phyloP scores from a whole-genome alignment of 1,140 invertebrate genomes.

The Panonychus citri region DNA sequence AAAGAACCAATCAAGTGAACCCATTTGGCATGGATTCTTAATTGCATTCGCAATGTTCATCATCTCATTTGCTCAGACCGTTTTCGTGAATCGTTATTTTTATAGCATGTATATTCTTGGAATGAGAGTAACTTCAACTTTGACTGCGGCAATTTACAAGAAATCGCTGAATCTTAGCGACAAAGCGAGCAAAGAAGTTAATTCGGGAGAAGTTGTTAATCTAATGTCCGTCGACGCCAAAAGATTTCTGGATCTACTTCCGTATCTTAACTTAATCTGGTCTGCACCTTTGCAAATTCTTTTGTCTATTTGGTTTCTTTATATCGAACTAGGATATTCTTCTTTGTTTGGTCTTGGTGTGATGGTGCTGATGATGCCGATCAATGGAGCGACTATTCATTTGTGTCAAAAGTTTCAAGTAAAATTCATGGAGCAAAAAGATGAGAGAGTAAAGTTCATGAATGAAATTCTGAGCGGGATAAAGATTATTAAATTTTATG shows the following conservation, averaged over 20 bases:
- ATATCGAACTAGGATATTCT: constrained; percentile 37
- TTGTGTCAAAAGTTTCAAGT: constrained; percentile 25
- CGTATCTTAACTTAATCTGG: constrained; percentile 18
- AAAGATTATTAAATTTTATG: constrained; percentile 18
- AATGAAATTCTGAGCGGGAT: constrained; percentile 23
- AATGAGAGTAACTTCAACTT: constrained; percentile 18
- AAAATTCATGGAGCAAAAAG: constrained; percentile 21
- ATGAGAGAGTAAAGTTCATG: constrained; percentile 21
- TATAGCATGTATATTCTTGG: constrained; percentile 23
- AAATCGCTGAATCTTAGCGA: constrained; percentile 22
- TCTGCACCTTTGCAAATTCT: constrained; percentile 22
- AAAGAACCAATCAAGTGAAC: constrained; percentile 8
- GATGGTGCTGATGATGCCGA: constrained; percentile 41
- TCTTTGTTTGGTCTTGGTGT: constrained; percentile 71
- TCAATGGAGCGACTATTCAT: constrained; percentile 25
- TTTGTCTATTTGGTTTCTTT: constrained; percentile 24
- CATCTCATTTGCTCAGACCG: neutral
- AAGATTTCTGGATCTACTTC: constrained; percentile 14
- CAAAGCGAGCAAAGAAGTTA: constrained; percentile 27
- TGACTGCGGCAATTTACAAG: constrained; percentile 22
- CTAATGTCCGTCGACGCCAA: constrained; percentile 30
- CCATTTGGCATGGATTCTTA: neutral
- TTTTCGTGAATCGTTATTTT: constrained; percentile 27
- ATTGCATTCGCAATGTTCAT: neutral
- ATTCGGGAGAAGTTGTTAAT: constrained; percentile 37